A percentile compares a stretch with the other conserved stretches of the same genome.
Evolutionary conservation across 2,113 vertebrate species (phyloP).

Genomic region (Chaenogobius annularis): DNA sequence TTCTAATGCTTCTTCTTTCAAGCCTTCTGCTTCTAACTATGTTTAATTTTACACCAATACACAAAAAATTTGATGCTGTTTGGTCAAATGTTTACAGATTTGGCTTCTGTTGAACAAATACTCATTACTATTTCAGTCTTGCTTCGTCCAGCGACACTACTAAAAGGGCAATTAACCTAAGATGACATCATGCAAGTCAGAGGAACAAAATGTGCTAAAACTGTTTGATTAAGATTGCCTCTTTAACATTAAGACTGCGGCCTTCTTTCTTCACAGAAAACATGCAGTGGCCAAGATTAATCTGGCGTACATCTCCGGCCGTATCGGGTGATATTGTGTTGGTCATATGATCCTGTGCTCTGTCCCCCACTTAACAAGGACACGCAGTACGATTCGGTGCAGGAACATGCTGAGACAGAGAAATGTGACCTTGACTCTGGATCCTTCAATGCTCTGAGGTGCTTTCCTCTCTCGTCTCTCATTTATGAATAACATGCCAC

Average conservation of each 20-base stretch:
- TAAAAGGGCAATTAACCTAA: neutral
- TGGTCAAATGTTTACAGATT: neutral
- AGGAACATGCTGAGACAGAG: conserved; percentile 43
- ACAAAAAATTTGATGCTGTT: neutral
- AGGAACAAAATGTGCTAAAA: neutral
- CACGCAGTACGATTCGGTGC: conserved; percentile 33
- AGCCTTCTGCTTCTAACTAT: neutral
- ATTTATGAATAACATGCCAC: neutral
- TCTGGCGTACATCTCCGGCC: neutral
- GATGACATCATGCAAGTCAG: neutral
- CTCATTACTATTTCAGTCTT: neutral
- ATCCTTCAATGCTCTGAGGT: neutral
- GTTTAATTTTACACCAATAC: neutral
- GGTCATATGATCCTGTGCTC: neutral
- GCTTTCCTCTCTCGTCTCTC: conserved; percentile 1
- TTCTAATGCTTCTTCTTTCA: too few species aligned
- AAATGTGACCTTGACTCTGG: conserved; percentile 60
- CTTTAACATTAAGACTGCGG: neutral
- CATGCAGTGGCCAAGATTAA: neutral
- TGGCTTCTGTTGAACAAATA: neutral
- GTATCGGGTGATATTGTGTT: neutral
- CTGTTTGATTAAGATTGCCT: neutral
- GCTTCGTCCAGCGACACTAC: neutral
- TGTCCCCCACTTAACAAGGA: conserved; percentile 36
- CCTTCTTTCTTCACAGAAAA: neutral